A percentile compares a stretch with the other conserved stretches of the same genome.
These are phyloP conservation scores for Malacoctenus gilli DNA, from an alignment of 2,797 vertebrate species.

Conservation along the genomic window DNA sequence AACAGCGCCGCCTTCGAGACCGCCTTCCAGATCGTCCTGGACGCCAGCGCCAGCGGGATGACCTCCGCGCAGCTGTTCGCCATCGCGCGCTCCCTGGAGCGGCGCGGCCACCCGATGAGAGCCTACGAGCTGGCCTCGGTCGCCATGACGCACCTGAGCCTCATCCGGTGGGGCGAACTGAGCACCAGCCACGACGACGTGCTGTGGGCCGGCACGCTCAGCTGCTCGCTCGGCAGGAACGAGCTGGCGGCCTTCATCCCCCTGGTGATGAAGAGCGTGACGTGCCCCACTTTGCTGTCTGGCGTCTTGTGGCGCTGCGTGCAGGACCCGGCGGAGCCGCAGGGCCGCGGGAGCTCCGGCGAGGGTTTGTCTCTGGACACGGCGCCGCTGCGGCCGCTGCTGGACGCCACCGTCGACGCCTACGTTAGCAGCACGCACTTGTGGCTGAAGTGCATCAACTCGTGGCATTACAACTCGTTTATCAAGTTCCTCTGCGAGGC, in stretches of 20 bases:
- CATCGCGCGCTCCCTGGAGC: constrained; percentile 98
- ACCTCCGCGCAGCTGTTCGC: constrained; percentile 98
- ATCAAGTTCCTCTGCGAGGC: constrained; percentile 99
- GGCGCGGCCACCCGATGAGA: constrained; percentile 95
- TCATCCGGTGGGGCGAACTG: too few relatives aligned
- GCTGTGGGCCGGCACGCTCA: constrained; percentile 96
- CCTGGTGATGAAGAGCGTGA: constrained; percentile 97
- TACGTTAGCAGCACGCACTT: constrained; percentile 99
- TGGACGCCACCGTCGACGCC: constrained; percentile 96
- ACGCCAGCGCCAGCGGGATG: constrained; percentile 93
- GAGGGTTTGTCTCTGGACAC: constrained; percentile 99
- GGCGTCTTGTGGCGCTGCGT: constrained; percentile 97
- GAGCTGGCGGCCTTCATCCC: constrained; percentile 97
- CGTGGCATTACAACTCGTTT: constrained; percentile 98
- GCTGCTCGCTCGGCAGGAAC: constrained; percentile 97
- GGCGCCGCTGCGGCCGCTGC: constrained; percentile 93
- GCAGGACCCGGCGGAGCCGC: constrained; percentile 93
- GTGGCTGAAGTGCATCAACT: constrained; percentile 98
- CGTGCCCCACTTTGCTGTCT: constrained; percentile 97
- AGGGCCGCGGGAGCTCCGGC: constrained; percentile 94
- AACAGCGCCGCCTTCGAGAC: constrained; percentile 99
- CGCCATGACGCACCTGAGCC: constrained; percentile 97
- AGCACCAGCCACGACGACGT: constrained; percentile 98
- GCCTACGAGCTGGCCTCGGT: constrained; percentile 96
- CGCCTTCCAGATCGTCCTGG: constrained; percentile 98